Evolutionary conservation across 2,113 vertebrate species (phyloP), one percentile per base, ranked within the genome.

Genomic region (Microtus oregoni): DNA sequence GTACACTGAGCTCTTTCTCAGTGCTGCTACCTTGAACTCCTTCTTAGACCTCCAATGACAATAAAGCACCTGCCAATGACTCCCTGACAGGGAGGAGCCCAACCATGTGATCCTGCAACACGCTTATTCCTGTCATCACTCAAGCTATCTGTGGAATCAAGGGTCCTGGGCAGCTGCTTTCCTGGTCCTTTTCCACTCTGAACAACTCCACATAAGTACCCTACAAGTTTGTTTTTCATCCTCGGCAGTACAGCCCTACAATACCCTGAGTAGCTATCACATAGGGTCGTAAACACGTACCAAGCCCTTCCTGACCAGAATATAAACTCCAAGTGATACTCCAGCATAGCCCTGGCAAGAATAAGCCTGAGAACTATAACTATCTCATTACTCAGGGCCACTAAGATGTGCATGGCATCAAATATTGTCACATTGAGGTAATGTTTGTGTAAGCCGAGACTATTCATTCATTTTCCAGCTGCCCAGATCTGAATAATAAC

Each of bases 281-380:
- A 32, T 19, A 20, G 5, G 11, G 12, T n/a, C 55, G 20, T 24
- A 2, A 11, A 10, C 30, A 44, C 0, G 0, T 19, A 26, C 35
- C 41, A 35, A 63, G 52, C 35, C 26, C 13, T 4, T 94, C 63
- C 65, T 41, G 4, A 14, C 73, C 1, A 2, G 14, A 50, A 8
- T 8, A 8, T 4, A 2, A 44, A 24, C 79, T 30, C 32, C 7
- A 8, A 35, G 9, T 30, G 5, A 3, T 15, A 10, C 13, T 26
- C 1, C 1, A 11, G n/a, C 3, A 12, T 0, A 4, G 7, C 6
- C 2, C 20, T 13, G 6, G 3, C 17, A 1, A 41, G 17, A 15
- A 9, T 10, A 7, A 7, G 2, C 6, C 26, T 17, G 12, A 26
- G 0, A 24, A 0, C 8, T 17, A 1, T 3, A 7, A 3, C 0